Percentiles rank a stretch among this genome's conserved stretches.
Evolutionary conservation across 2,888 invertebrate species (phyloP).

Genomic region (Agrochola lychnidis): DNA sequence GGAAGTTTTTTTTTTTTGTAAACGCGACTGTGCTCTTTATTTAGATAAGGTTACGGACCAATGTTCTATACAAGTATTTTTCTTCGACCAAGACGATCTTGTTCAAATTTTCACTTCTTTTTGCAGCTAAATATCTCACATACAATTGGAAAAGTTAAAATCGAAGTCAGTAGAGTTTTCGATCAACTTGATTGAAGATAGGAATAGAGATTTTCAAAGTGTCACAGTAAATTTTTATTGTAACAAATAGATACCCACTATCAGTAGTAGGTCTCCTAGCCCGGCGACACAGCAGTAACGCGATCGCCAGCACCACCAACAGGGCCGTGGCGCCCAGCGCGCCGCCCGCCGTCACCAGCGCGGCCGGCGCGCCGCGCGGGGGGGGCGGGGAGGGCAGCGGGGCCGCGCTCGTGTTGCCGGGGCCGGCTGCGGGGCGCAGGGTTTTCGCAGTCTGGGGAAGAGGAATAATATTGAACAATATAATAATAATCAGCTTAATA

Average conservation of each 20-base stretch:
- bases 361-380: constrained; percentile 71
- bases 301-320: constrained; percentile 78
- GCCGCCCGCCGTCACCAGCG: constrained; percentile 85
- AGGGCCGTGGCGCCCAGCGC: constrained; percentile 83
- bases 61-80: no score
- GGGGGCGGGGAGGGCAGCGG: constrained; percentile 67
- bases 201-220: background rate
- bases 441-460: constrained; percentile 73
- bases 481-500: background rate
- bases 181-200: background rate
- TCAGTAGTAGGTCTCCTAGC: constrained; percentile 77
- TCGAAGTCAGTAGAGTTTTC: background rate
- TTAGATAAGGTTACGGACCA: no score
- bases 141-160: background rate
- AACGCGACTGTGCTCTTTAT: no score
- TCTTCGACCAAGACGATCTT: no score
- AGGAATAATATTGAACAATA: background rate
- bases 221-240: background rate
- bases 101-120: no score
- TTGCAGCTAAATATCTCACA: background rate
- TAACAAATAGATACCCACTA: constrained; percentile 17
- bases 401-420: constrained; percentile 58
- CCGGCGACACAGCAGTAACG: constrained; percentile 82
- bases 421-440: constrained; percentile 52
- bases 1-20: no score